phyloP scores from a whole-genome alignment of 2,797 vertebrate species.

The Sparidentex hasta region DNA sequence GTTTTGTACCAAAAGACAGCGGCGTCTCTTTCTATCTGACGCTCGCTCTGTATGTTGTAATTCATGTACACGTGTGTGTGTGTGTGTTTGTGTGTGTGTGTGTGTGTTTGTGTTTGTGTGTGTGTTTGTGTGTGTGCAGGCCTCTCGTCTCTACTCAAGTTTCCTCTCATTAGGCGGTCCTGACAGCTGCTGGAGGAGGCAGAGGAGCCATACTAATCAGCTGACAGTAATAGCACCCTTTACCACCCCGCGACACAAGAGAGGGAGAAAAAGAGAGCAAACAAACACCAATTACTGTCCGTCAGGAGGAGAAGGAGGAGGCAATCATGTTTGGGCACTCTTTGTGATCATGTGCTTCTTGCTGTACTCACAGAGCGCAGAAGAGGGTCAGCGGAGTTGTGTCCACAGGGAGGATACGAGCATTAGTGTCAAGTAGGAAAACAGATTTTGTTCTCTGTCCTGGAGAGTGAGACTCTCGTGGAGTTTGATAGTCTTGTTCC shows the following conservation, averaged over 20 bases:
- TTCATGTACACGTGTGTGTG: background rate
- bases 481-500: slow-evolving; percentile 47
- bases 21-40: background rate
- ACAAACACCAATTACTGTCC: slow-evolving; percentile 83
- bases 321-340: slow-evolving; percentile 55
- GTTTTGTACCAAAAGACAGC: background rate
- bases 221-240: slow-evolving; percentile 77
- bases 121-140: background rate
- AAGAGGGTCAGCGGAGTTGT: slow-evolving; percentile 60
- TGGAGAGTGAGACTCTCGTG: slow-evolving; percentile 33
- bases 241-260: slow-evolving; percentile 65
- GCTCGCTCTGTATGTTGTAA: background rate
- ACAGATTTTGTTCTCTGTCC: slow-evolving; percentile 43
- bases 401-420: slow-evolving; percentile 48
- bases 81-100: background rate
- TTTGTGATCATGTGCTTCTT: slow-evolving; percentile 56
- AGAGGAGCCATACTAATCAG: slow-evolving; percentile 72
- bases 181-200: slow-evolving; percentile 73
- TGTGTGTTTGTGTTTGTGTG: slow-evolving; percentile 1
- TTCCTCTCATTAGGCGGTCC: slow-evolving; percentile 65
- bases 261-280: slow-evolving; percentile 73
- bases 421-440: slow-evolving; percentile 59
- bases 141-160: slow-evolving; percentile 61
- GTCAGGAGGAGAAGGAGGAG: slow-evolving; percentile 52
- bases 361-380: slow-evolving; percentile 50